Base-by-base conservation (phyloP, 1,140 invertebrate species). In the Meloidogyne floridensis region DNA sequence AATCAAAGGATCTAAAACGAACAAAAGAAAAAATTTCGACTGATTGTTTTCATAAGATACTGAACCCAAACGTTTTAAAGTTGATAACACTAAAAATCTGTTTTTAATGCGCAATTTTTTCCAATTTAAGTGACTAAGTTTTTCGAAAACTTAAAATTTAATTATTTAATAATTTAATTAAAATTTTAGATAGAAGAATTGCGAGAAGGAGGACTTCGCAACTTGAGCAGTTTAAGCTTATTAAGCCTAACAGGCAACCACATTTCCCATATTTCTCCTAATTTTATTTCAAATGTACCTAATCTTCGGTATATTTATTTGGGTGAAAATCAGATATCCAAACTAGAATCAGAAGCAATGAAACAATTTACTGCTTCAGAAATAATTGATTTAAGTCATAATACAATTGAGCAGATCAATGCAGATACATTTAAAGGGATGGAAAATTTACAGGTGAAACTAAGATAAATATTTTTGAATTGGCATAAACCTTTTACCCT, bases 361-460 rank as follows among this genome's bases (percentile, higher is more conserved):
- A 81, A 82, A n/a, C 88, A 89, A 77, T 89, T 89, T 81, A 77
- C 71, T 65, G n/a, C 69, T 53, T 82, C 80, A 20, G 83, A 88
- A 81, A 88, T 90, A n/a, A 65, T 89, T 51, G 88, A 89, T 73
- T 81, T 89, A 32, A 90, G 89, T 65, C 86, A 87, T 82, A 89
- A 89, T 78, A 83, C 86, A 72, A 69, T 89, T 18, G 75, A 72
- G 20, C 87, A 90, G 65, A 82, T 89, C 47, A 81, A 80, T n/a
- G 81, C 81, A 2, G 84, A 87, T 13, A 79, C 81, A 59, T 90
- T 89, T 79, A 82, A 81, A 51, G 88, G 83, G 10, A 84, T 89
- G 71, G 88, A 89, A 53, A 86, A 82, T 71, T 70, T 89, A 11
- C 87, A 89, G n/a, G 75, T 77, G 9, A 42, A 6, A 2, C 2